Base-by-base conservation (phyloP, 2,113 vertebrate genomes). In the Empidonax alnorum region DNA sequence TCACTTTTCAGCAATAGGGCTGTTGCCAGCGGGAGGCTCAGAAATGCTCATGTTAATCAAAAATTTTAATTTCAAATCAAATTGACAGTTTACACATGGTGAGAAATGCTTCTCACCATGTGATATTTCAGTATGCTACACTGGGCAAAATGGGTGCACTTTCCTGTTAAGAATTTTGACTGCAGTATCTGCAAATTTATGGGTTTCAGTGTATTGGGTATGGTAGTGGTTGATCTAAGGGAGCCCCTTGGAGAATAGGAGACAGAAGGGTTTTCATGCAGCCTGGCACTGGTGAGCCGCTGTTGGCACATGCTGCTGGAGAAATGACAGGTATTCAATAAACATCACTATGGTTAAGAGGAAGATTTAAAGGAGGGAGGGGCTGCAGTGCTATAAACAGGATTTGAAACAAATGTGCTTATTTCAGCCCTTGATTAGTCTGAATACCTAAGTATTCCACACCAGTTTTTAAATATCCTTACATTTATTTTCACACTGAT, bases 11-110 rank as follows among this genome's bases (percentile, higher is more conserved):
- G 96, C 96, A 97, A 96, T 96, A 93, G 95, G 93, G 96, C 96
- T 97, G 95, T 92, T 97, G 96, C 93, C 94, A 96, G 96, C 96
- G 91, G 94, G 96, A 97, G 96, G 96, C 96, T 97, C 94, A 97
- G 96, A 97, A 97, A 97, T 94, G 92, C 92, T 97, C 96, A 90
- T 97, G 96, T 97, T 97, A 97, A 97, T 97, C 95, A 96, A 97
- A 97, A 97, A 95, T 95, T 97, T 97, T 97, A 97, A 97, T 97
- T 97, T 97, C 97, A 97, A 97, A 97, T 97, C 97, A 97, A 97
- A 97, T 93, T 97, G 96, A 97, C 95, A 95, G 94, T 97, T 97
- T 97, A 97, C 96, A 97, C 95, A 96, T 97, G 96, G 96, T 97
- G 96, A 97, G 97, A 96, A 97, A 95, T 94, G 94, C 94, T 95